Percentiles rank a stretch among this genome's conserved stretches.
These are phyloP conservation scores for Poliocrania exsul DNA, from an alignment of 2,797 vertebrate genomes.

Conservation along the genomic window DNA sequence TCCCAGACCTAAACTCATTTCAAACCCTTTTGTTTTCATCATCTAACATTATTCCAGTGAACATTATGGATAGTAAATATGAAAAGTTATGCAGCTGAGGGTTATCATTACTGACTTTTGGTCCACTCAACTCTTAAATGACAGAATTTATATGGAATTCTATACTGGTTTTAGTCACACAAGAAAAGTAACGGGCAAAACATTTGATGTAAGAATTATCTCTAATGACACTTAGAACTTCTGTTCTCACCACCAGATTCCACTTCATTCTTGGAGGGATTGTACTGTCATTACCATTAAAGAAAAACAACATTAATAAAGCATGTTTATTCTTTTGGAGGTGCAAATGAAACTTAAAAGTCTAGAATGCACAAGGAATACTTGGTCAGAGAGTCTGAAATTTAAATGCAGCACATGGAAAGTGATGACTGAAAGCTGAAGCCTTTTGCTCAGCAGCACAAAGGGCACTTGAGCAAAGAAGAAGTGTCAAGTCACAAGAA, in stretches of 20 bases:
- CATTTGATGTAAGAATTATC: fast-evolving
- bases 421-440: not conserved
- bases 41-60: not conserved
- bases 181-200: not conserved
- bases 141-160: not conserved
- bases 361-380: not conserved
- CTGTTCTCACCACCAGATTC: not conserved
- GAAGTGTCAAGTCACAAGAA: not conserved
- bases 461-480: not conserved
- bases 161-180: not conserved
- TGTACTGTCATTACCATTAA: not conserved
- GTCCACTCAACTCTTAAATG: not conserved
- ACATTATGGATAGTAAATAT: not conserved
- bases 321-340: not conserved
- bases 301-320: not conserved
- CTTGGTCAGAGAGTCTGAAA: not conserved
- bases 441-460: not conserved
- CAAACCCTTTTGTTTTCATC: not conserved
- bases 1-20: not conserved
- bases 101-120: not conserved
- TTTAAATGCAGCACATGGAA: not conserved
- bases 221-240: not conserved
- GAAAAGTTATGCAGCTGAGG: not conserved
- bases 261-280: not conserved
- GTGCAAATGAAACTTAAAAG: not conserved